These are phyloP conservation scores for Lacerta viridis DNA, from an alignment of 2,797 vertebrate species.

Conservation along the genomic window DNA sequence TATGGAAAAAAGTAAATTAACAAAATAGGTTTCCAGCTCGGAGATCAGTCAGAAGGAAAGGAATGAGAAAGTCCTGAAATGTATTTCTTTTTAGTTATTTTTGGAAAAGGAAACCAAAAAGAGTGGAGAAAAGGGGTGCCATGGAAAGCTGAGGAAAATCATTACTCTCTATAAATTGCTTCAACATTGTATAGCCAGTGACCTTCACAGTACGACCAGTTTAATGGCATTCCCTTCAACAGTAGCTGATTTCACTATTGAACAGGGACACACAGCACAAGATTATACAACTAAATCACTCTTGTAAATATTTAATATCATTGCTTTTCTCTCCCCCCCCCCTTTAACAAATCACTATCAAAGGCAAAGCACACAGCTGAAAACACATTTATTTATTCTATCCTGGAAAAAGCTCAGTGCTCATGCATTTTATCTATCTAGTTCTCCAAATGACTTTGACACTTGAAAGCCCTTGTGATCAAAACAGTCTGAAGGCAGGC, in stretches of 20 bases:
- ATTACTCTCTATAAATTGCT: constrained; percentile 79
- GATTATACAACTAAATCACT: constrained; percentile 84
- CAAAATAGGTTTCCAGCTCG: constrained; percentile 52
- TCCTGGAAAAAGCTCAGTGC: constrained; percentile 76
- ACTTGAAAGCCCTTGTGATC: constrained; percentile 83
- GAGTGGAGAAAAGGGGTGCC: constrained; percentile 54
- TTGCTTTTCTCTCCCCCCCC: constrained; percentile 58
- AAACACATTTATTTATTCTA: constrained; percentile 84
- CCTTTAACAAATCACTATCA: constrained; percentile 81
- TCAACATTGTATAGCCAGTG: constrained; percentile 78
- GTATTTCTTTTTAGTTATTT: constrained; percentile 73
- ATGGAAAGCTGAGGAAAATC: constrained; percentile 77
- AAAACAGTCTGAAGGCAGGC: constrained; percentile 79
- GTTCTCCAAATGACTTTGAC: constrained; percentile 83
- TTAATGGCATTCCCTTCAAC: constrained; percentile 80
- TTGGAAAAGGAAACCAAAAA: constrained; percentile 68
- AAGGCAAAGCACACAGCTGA: constrained; percentile 78
- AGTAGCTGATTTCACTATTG: constrained; percentile 81
- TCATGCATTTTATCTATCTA: constrained; percentile 82
- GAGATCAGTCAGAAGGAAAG: constrained; percentile 51
- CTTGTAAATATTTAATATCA: constrained; percentile 86
- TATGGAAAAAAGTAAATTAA: constrained; percentile 52
- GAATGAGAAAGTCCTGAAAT: constrained; percentile 63
- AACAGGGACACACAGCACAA: constrained; percentile 75
- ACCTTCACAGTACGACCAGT: constrained; percentile 78